A percentile compares a stretch with the other conserved stretches of the same genome.
These are phyloP conservation scores for Vandiemenella viatica DNA, from an alignment of 2,888 invertebrate species.

Conservation along the genomic window DNA sequence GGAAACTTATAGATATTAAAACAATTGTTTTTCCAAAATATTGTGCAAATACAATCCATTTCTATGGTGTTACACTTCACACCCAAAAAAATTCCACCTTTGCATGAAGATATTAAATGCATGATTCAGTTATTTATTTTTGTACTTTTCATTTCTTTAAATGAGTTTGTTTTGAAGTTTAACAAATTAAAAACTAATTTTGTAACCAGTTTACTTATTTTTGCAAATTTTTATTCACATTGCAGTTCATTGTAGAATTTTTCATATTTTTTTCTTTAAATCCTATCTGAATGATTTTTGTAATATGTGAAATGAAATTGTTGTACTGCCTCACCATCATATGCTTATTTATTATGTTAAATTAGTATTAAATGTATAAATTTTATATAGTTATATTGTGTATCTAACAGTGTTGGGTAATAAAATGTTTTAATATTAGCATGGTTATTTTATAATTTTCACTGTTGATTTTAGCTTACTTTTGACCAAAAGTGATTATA, in stretches of 20 bases:
- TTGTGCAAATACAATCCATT: too few species aligned
- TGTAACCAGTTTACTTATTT: too few species aligned
- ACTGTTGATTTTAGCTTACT: neutral
- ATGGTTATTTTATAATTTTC: neutral
- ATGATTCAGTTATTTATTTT: too few species aligned
- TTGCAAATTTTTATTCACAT: too few species aligned
- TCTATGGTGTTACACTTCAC: too few species aligned
- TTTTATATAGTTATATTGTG: constrained; percentile 3
- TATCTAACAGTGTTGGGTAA: constrained; percentile 2
- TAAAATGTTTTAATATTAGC: constrained; percentile 12
- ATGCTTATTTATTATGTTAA: neutral
- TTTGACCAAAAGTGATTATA: neutral
- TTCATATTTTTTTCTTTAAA: neutral
- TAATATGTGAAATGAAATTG: constrained; percentile 1
- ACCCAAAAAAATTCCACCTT: too few species aligned
- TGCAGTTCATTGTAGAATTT: neutral
- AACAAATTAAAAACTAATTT: too few species aligned
- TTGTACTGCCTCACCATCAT: neutral
- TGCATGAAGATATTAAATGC: too few species aligned
- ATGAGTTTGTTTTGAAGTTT: too few species aligned
- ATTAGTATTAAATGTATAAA: neutral
- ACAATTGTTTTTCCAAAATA: too few species aligned
- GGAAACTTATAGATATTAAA: too few species aligned
- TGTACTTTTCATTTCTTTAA: too few species aligned
- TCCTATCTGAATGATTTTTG: neutral